phyloP scores from a whole-genome alignment of 2,113 vertebrate genomes.

The Lamprologus lemairii region DNA sequence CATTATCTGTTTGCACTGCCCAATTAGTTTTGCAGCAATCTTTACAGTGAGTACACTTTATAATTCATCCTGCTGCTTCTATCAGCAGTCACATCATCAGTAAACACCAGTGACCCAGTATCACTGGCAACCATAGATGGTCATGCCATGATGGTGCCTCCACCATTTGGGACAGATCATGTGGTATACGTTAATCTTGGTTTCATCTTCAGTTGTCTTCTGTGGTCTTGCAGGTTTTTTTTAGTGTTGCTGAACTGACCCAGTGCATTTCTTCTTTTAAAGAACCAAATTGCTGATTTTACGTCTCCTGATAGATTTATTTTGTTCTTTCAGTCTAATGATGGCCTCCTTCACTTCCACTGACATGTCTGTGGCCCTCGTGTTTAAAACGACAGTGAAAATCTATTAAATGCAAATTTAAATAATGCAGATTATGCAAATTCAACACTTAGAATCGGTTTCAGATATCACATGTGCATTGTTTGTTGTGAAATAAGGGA shows the following conservation, averaged over 20 bases:
- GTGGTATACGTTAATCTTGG: background rate
- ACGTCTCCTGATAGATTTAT: rapidly evolving
- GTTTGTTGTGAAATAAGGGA: background rate
- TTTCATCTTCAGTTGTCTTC: background rate
- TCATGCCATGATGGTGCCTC: background rate
- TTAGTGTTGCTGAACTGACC: background rate
- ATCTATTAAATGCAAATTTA: background rate
- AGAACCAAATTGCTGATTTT: background rate
- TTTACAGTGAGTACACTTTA: background rate
- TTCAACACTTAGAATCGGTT: background rate
- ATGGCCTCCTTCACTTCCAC: background rate
- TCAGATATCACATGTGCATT: background rate
- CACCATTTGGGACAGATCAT: background rate
- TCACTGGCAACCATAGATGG: background rate
- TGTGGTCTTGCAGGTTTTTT: background rate
- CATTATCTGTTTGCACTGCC: background rate
- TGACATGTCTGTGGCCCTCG: background rate
- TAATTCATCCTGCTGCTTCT: background rate
- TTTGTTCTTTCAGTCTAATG: background rate
- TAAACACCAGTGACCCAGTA: background rate
- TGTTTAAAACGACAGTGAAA: background rate
- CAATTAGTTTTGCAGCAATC: background rate
- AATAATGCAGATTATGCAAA: background rate
- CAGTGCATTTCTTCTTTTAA: background rate
- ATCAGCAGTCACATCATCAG: background rate